Base-by-base conservation (phyloP, 1,140 invertebrate genomes). In the Carposina sasakii region DNA sequence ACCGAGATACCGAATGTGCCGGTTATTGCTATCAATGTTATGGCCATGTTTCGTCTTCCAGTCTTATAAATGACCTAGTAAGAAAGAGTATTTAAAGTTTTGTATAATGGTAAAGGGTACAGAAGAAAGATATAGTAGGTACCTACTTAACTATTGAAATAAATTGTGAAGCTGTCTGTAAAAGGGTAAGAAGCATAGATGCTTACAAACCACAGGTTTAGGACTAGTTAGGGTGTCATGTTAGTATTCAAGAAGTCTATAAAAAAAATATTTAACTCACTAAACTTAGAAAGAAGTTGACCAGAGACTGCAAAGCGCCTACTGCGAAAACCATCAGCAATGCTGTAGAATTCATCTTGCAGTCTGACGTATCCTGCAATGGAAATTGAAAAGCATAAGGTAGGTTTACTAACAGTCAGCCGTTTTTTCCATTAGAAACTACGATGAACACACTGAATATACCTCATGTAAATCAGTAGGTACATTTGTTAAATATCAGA, bases 11-110 rank as follows among this genome's bases (percentile, higher is more conserved):
- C 74, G 4, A 49, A 49, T 1, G 59, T 9, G 0, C 74, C 69
- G 22, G 59, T 63, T 0, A 66, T 12, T 0, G 50, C 23, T 2
- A 60, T 46, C 0, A 74, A 40, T 0, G 44, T 48, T 22, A 77
- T 63, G 1, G 53, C 61, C 41, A 68, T 68, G 48, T 75, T 77
- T 3, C 74, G 71, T 0, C 74, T 62, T 15, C 74, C 74, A 0
- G 52, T 40, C 3, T 23, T 28, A 33, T 63, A 57, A 1, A 76
- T 44, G 4, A 72, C 15, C 74, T 76, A 57, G 0, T 34, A 48
- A 21, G 24, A 36, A 33, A 33, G 2, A 48, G 3, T 23, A 39
- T 28, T 0, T 19, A 26, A 44, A 5, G 0, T 21, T 13, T 6
- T 41, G 19, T 10, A 19, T 43, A 1, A 37, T 21, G 1, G 16